Evolutionary conservation across 92 coral and sea anemone genomes (phyloP), one percentile per base, ranked within the genome.

Genomic region (Paragorgia papillata): DNA sequence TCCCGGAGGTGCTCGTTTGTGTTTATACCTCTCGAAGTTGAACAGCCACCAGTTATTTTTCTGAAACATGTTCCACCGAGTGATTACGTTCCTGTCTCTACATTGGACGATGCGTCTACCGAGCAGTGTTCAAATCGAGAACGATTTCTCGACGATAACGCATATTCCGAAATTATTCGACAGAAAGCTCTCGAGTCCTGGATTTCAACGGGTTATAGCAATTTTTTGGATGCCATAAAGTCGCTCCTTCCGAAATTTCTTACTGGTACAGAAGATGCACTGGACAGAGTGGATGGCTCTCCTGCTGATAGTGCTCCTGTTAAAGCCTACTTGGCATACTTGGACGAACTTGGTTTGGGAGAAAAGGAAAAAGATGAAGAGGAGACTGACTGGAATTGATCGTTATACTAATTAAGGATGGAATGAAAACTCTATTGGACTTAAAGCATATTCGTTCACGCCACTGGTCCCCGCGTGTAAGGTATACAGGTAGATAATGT

Each of bases 41-140:
- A 53, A 24, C 49, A 30, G 1, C 31, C 35, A 2, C 33, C 30
- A 25, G 64, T 53, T 26, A 8, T 31, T 34, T 71, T 50, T 22
- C 78, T 71, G 18, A 71, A 71, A 64, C 78, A 71, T 53, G 58
- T 71, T 14, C 78, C 78, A 7, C 78, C 78, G 6, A 71, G 64
- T 33, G 78, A 71, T 39, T 71, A 71, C 51, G 31, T 35, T 25
- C 31, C 62, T 7, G 78, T 71, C 48, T 21, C 25, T 0, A 40
- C 76, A 14, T 35, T 69, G 9, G 76, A 69, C 7, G 48, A 51
- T 18, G 24, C 76, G 8, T 32, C 78, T 21, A 40, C 27, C 9
- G 64, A 71, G 30, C 64, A 71, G 19, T 6, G 34, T 19, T 31
- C 64, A 55, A 35, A 53, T 39, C 35, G 25, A 14, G 78, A 55